phyloP scores from a whole-genome alignment of 2,797 vertebrate genomes.

The Channa striata region DNA sequence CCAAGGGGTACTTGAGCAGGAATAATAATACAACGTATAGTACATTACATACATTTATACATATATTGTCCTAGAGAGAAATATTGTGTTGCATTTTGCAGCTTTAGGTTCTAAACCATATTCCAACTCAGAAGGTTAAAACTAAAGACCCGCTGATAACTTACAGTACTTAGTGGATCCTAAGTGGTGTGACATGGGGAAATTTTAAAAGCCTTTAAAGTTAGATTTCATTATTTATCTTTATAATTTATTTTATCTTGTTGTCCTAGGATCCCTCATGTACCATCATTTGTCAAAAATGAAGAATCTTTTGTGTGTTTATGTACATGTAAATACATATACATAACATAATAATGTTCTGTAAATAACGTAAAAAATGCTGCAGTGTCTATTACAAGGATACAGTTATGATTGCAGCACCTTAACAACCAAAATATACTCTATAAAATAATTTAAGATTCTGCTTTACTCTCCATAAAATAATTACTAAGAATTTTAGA shows the following conservation, averaged over 20 bases:
- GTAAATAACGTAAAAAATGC: neutral
- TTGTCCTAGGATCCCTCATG: no score
- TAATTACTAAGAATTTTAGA: neutral
- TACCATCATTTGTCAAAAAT: neutral
- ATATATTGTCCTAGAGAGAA: neutral
- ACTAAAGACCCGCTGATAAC: constrained; percentile 11
- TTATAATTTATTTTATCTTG: neutral
- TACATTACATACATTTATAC: neutral
- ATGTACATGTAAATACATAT: neutral
- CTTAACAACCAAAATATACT: neutral
- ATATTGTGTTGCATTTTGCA: constrained; percentile 7
- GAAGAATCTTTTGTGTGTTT: neutral
- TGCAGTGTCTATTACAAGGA: neutral
- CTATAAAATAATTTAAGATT: neutral
- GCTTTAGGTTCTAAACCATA: neutral
- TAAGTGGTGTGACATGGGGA: no score
- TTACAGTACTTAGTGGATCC: no score
- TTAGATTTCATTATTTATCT: neutral
- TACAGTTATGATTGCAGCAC: neutral
- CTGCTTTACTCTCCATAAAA: neutral
- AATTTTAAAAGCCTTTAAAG: neutral
- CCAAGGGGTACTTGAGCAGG: neutral
- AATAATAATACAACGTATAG: neutral
- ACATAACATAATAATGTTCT: neutral
- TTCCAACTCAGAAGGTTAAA: neutral